These are phyloP conservation scores for Creontiades dilutus DNA, from an alignment of 2,888 invertebrate genomes.

Conservation along the genomic window DNA sequence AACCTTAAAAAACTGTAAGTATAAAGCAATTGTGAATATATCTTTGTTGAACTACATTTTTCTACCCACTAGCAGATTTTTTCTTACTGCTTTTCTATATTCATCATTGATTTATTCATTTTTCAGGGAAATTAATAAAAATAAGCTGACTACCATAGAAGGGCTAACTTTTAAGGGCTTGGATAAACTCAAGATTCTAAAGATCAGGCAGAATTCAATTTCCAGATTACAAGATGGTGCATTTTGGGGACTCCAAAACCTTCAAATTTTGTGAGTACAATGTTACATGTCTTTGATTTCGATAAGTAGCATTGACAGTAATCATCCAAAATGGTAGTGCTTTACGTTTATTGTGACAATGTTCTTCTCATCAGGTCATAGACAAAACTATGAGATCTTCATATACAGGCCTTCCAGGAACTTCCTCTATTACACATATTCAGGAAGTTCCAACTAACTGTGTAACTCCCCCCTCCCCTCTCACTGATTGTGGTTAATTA, in stretches of 20 bases:
- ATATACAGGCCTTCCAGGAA: too few species aligned
- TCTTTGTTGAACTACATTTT: too few species aligned
- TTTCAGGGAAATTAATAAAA: slow-evolving; percentile 89
- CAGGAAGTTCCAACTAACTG: too few species aligned
- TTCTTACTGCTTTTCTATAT: background rate
- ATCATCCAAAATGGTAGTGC: too few species aligned
- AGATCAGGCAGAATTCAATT: slow-evolving; percentile 90
- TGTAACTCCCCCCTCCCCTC: too few species aligned
- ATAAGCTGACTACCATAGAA: slow-evolving; percentile 88
- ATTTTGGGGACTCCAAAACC: slow-evolving; percentile 86
- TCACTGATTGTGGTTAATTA: too few species aligned
- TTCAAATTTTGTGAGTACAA: slow-evolving; percentile 81
- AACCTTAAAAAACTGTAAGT: slow-evolving; percentile 79
- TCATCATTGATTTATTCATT: slow-evolving; percentile 45
- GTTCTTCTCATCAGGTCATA: too few species aligned
- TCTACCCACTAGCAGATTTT: background rate
- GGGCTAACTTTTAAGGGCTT: slow-evolving; percentile 90
- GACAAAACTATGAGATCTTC: too few species aligned
- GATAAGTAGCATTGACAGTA: too few species aligned
- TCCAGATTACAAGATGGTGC: slow-evolving; percentile 90
- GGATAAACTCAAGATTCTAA: slow-evolving; percentile 85
- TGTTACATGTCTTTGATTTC: too few species aligned
- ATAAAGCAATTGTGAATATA: background rate
- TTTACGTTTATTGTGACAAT: too few species aligned
- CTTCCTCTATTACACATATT: too few species aligned